These are phyloP conservation scores for Torymus aiolomorphi DNA, from an alignment of 2,888 invertebrate species.

Conservation along the genomic window DNA sequence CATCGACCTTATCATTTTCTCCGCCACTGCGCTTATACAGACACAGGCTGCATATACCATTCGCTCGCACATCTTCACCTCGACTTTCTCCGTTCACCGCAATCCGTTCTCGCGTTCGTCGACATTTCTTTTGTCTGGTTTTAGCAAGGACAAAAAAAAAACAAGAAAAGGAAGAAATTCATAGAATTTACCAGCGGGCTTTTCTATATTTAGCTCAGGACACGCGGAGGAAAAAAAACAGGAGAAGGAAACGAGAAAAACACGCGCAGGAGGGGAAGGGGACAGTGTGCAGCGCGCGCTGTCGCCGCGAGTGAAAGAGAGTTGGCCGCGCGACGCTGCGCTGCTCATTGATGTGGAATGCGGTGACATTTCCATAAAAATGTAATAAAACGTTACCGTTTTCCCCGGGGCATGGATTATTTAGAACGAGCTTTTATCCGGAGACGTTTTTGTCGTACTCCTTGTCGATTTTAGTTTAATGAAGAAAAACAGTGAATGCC, in stretches of 20 bases:
- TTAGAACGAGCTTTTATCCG: not conserved
- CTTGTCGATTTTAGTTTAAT: constrained; percentile 1
- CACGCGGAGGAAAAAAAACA: not conserved
- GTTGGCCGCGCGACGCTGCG: not conserved
- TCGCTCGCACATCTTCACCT: not conserved
- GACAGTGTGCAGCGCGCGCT: too few relatives aligned
- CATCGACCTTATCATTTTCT: constrained; percentile 29
- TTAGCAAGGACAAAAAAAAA: not conserved
- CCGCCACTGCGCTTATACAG: not conserved
- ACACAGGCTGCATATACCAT: constrained; percentile 3
- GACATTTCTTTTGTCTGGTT: not conserved
- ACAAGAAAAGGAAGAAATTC: not conserved
- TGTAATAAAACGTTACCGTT: constrained; percentile 32
- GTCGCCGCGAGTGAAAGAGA: constrained; percentile 25
- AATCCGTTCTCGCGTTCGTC: not conserved
- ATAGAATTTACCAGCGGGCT: not conserved
- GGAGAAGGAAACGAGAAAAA: not conserved
- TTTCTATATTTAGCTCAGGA: constrained; percentile 26
- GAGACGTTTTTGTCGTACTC: not conserved
- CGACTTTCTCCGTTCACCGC: constrained; percentile 27
- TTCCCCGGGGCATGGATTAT: constrained; percentile 8
- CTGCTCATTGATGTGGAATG: constrained; percentile 28
- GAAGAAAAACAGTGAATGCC: not conserved
- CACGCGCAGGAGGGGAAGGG: too few relatives aligned
- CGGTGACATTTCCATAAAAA: constrained; percentile 49